Base-by-base conservation (phyloP, 2,797 vertebrate species). In the Aulostomus chinensis region DNA sequence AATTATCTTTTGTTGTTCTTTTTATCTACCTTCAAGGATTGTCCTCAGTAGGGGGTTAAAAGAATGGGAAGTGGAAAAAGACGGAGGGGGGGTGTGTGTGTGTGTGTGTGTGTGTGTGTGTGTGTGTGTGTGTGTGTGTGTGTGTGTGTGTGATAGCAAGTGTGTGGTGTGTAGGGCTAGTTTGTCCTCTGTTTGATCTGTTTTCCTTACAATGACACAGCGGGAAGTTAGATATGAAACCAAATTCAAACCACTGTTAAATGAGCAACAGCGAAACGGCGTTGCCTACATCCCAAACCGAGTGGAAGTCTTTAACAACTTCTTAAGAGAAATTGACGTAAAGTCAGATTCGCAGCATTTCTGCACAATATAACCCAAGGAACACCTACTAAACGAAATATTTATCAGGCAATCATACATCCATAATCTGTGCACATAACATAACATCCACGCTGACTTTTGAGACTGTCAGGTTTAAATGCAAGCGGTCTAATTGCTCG, bases 1-100 rank as follows among this genome's bases (percentile, higher is more conserved):
- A 91, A 91, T 90, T 91, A 90, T 89, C 87, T 87, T 86, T 86
- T 85, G 87, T 87, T 86, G 82, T 86, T 87, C 83, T 86, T 88
- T 89, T 84, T 84, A 78, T 89, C 86, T 88, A 89, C 86, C 89
- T 91, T 90, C 86, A 83, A 90, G 86, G 89, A 92, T 88, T 88
- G 85, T 86, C 77, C 86, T 83, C 88, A 38, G 84, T 81, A 62
- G 88, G 86, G 85, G 89, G 87, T 78, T 90, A 89, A 91, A 87
- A 86, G 88, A 90, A 89, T 71, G 80, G 84, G 88, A 89, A 90
- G 87, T 89, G 84, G n/a, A 64, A 87, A 87, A 86, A 84, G 82
- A 83, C 70, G 16, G 78, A 31, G 78, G 71, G 83, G 77, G 83
- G 76, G n/a, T n/a, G n/a, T n/a, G n/a, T n/a, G n/a, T n/a, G n/a